These are phyloP conservation scores for Drosophila cognata DNA, from an alignment of 2,888 invertebrate species.

Conservation along the genomic window DNA sequence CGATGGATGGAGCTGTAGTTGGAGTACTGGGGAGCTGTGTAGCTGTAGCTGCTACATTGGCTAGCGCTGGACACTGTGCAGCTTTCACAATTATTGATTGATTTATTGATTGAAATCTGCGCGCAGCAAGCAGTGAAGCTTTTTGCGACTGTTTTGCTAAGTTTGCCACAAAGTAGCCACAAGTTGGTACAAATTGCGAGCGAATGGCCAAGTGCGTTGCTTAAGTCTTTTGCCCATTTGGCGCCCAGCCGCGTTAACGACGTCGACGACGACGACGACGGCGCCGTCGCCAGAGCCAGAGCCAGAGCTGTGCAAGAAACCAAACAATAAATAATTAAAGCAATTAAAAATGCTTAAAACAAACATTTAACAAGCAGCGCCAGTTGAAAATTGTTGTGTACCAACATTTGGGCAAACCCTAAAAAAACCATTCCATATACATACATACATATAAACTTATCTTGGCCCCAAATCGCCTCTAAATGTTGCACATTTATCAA, in stretches of 20 bases:
- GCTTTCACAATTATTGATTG: slow-evolving; percentile 80
- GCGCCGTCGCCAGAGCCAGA: slow-evolving; percentile 22
- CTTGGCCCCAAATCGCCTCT: slow-evolving; percentile 78
- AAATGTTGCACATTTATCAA: slow-evolving; percentile 82
- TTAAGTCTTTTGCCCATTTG: slow-evolving; percentile 67
- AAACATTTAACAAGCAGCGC: slow-evolving; percentile 81
- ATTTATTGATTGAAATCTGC: slow-evolving; percentile 79
- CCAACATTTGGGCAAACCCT: slow-evolving; percentile 61
- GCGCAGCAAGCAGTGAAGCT: slow-evolving; percentile 60
- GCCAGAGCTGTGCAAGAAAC: slow-evolving; percentile 51
- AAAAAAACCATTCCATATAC: slow-evolving; percentile 21
- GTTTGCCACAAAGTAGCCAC: slow-evolving; percentile 38
- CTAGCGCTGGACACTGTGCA: slow-evolving; percentile 59
- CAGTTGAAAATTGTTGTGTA: slow-evolving; percentile 64
- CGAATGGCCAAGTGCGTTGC: slow-evolving; percentile 66
- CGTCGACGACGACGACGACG: slow-evolving; percentile 17
- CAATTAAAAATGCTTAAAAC: slow-evolving; percentile 82
- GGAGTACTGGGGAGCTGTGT: neutral
- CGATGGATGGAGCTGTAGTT: slow-evolving; percentile 9
- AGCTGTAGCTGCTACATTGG: slow-evolving; percentile 39
- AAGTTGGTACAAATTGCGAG: slow-evolving; percentile 61
- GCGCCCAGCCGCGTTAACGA: slow-evolving; percentile 69
- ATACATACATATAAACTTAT: slow-evolving; percentile 52
- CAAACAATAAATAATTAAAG: slow-evolving; percentile 82
- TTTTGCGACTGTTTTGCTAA: slow-evolving; percentile 65